Base-by-base conservation (phyloP, 1,140 invertebrate species). In the Monomorium pharaonis region DNA sequence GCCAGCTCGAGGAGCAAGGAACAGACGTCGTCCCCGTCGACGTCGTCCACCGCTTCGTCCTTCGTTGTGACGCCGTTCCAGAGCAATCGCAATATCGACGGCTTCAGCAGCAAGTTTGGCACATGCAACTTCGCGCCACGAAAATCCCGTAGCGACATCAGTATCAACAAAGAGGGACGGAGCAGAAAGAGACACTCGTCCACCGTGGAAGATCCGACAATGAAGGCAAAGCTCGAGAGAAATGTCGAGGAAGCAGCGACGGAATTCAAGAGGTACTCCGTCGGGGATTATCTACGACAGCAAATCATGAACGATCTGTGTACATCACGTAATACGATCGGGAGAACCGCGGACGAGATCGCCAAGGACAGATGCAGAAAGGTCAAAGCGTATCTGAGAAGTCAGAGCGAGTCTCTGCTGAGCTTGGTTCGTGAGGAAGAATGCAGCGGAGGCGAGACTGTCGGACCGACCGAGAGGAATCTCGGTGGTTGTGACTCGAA, bases 1-100 rank as follows among this genome's bases (percentile, higher is more conserved):
- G 30, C 24, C 37, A 74, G 42, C n/a, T 83, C 78, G 18, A 42
- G 3, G 4, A 18, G 78, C 47, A 42, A 62, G n/a, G 44, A 83
- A 12, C 47, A 44, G 44, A 70, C 70, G 0, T 62, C 88, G 6
- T 77, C 72, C 1, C 37, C 77, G 1, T 75, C 75, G 30, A 58
- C 74, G 0, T 74, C 89, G 7, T 24, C 58, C 3, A 30, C 62
- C 3, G 27, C 33, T 14, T 62, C 85, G 37, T 7, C 30, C 10
- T 6, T 62, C 1, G 10, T 63, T 1, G 6, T 5, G 30, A 47
- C 69, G 6, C 21, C 87, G 16, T 10, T 69, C 0, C 81, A 33
- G 1, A 88, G 88, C 0, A 94, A 94, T 83, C 78, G 94, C 1
- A 94, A 94, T 51, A 51, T 91, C 4, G 94, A 94, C 30, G 94